Base-by-base conservation (phyloP, 23 tunicate genomes). In the Trididemnum nubilum region DNA sequence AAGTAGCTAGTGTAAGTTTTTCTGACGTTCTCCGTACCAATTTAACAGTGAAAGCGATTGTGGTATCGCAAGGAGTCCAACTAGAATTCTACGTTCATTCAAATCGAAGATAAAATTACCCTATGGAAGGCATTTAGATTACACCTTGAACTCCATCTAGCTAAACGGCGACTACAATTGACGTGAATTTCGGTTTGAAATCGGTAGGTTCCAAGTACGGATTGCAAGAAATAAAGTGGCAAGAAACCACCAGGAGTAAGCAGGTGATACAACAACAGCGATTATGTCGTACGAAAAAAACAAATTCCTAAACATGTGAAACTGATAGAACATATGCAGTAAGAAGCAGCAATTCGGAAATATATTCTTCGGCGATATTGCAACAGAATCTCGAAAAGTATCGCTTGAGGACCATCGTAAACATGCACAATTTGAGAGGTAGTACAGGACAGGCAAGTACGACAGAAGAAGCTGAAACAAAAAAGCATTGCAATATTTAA, bases 391-490 rank as follows among this genome's bases (percentile, higher is more conserved):
- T 1, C 9, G 36, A 39, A 85, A 78, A 27, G 23, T 61, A 33
- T 1, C 4, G 12, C 44, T 27, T 18, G 26, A 21, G 5, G 80
- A 18, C 89, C 89, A 85, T 2, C 83, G 36, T 3, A 38, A 4
- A 19, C 64, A 76, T 22, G 83, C 76, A 28, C 29, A 64, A 29
- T 40, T 15, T 7, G 76, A 26, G 4, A 85, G 83, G 33, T 85
- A 85, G 2, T 51, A 51, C 2, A 85, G 37, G 2, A 29, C 77
- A 28, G 89, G 89, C 2, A 77, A 23, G 83, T 49, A 85, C 1
- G 63, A 77, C 12, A 64, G 22, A 33, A 64, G 44, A 25, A 85
- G 4, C 89, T 85, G 83, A 36, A 73, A 72, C 39, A 80, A 18
- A 63, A 31, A 34, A 23, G 32, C 50, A 76, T n/a, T 28, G 61